phyloP scores from a whole-genome alignment of 2,113 vertebrate genomes.

The Macroglossus sobrinus region DNA sequence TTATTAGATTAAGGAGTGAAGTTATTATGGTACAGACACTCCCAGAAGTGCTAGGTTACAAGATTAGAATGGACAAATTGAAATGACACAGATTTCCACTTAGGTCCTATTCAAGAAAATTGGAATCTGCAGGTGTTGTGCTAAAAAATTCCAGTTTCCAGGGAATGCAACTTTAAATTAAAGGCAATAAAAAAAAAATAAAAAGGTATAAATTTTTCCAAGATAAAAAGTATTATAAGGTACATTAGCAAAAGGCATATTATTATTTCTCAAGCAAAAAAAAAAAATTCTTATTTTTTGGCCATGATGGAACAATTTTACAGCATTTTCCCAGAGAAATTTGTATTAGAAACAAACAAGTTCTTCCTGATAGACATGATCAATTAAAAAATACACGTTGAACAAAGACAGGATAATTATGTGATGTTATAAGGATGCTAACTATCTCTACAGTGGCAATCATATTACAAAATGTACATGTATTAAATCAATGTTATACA shows the following conservation, averaged over 20 bases:
- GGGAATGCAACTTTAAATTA: background rate
- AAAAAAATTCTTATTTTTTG: background rate
- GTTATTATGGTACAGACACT: background rate
- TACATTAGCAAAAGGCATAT: background rate
- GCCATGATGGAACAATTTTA: background rate
- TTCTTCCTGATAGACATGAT: background rate
- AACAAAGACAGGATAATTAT: background rate
- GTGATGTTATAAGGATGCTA: background rate
- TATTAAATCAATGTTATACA: background rate
- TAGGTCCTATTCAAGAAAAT: background rate
- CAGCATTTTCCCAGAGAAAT: background rate
- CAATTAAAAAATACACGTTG: background rate
- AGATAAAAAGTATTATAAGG: background rate
- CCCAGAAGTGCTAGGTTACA: background rate
- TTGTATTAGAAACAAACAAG: background rate
- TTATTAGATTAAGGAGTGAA: slow-evolving; percentile 14
- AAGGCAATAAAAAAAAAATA: background rate
- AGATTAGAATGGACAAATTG: background rate
- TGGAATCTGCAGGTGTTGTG: background rate
- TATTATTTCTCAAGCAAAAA: background rate
- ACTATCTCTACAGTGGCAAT: background rate
- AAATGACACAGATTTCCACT: background rate
- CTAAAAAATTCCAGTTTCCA: background rate
- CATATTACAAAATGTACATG: background rate
- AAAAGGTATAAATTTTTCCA: background rate